A percentile compares a stretch with the other conserved stretches of the same genome.
These are phyloP conservation scores for Podarcis siculus DNA, from an alignment of 2,797 vertebrate genomes.

Conservation along the genomic window DNA sequence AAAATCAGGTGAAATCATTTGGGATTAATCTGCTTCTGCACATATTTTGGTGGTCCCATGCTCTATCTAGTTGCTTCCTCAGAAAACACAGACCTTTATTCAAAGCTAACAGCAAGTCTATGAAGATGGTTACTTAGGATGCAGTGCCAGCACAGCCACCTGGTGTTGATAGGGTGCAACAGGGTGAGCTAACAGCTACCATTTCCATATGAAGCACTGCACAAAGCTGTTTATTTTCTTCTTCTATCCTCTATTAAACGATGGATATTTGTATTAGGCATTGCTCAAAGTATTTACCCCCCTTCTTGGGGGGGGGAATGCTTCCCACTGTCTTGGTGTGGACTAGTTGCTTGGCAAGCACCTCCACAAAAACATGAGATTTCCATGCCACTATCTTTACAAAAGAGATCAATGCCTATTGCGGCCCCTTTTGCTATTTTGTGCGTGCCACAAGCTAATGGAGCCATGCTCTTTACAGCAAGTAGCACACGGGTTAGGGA, in stretches of 20 bases:
- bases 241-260: fast-evolving
- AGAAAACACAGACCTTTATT: background rate
- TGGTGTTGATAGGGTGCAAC: background rate
- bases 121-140: background rate
- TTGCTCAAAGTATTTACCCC: slow-evolving; percentile 26
- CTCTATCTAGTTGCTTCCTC: background rate
- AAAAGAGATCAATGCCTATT: slow-evolving; percentile 60
- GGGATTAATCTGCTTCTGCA: slow-evolving; percentile 18
- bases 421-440: slow-evolving; percentile 48
- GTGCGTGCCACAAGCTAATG: slow-evolving; percentile 48
- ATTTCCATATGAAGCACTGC: background rate
- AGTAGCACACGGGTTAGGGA: slow-evolving; percentile 55
- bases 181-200: background rate
- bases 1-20: background rate
- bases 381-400: slow-evolving; percentile 57
- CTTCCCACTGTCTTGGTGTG: slow-evolving; percentile 9
- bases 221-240: background rate
- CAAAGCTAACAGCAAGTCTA: background rate
- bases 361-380: slow-evolving; percentile 42
- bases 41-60: background rate
- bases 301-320: slow-evolving; percentile 21
- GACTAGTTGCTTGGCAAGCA: slow-evolving; percentile 33
- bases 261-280: background rate
- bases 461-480: slow-evolving; percentile 55
- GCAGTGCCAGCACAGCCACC: background rate